Evolutionary conservation across 1,140 invertebrate species (phyloP), one percentile per base, ranked within the genome.

Genomic region (Acromyrmex echinatior): DNA sequence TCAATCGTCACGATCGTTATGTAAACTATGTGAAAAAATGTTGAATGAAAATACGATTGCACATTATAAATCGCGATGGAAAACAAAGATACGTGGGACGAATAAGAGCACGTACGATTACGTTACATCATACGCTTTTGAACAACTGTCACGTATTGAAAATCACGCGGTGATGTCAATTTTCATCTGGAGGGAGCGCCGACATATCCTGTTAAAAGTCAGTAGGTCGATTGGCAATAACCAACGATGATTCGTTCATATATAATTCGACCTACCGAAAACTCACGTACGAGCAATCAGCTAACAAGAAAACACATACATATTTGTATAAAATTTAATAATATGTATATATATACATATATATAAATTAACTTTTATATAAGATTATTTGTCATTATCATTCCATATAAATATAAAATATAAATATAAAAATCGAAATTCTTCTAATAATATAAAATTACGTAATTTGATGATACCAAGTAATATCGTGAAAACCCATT

Each of bases 131-230:
- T 25, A 16, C 35, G 66, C 79, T 82, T 68, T 74, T 74, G 39
- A 74, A 82, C 39, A 56, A 82, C 35, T 71, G 80, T 82, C 80
- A 74, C 80, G 79, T 81, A 76, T 51, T 74, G 81, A 85, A 74
- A 76, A 74, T 87, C 70, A 87, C 53, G 31, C 35, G 71, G 35
- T 70, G 60, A 86, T 82, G 86, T 87, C 86, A 87, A 77, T 87
- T 87, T 86, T 87, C 86, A 86, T 87, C 65, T 77, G n/a, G 16
- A 51, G 18, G 66, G 78, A 74, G 86, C 80, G 86, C 80, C 80
- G 39, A 25, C 25, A 39, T 74, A 87, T 74, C 49, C 49, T 56
- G 70, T 39, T 82, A 81, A 70, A 78, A 65, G 86, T 87, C 86
- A 87, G 68, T 78, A 73, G 53, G 80, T 70, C 86, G 58, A 74